Percentiles rank a stretch among this genome's conserved stretches.
These are phyloP conservation scores for Perizoma affinitatum DNA, from an alignment of 2,888 invertebrate species.

Conservation along the genomic window DNA sequence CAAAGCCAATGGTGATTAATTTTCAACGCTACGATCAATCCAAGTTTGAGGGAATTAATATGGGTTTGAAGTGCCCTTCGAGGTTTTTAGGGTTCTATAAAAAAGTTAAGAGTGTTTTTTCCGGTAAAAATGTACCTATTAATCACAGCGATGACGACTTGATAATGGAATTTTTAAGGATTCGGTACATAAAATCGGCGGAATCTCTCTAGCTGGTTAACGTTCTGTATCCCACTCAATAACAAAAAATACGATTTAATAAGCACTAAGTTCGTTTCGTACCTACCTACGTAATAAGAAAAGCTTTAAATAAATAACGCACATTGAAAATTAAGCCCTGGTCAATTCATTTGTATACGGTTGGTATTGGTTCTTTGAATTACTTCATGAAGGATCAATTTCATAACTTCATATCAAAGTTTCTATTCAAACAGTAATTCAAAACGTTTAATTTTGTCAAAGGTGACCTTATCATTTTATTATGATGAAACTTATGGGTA, in stretches of 20 bases:
- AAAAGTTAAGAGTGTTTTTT: conserved; percentile 10
- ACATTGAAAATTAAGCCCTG: neutral
- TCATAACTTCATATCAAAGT: conserved; percentile 42
- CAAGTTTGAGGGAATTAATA: conserved; percentile 50
- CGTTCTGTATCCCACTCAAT: neutral
- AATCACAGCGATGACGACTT: conserved; percentile 13
- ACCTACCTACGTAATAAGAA: neutral
- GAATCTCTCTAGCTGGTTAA: neutral
- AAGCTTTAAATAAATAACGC: neutral
- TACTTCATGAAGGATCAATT: conserved; percentile 47
- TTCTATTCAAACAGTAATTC: conserved; percentile 25
- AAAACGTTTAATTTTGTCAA: conserved; percentile 31
- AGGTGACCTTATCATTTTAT: conserved; percentile 30
- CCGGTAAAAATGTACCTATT: conserved; percentile 9
- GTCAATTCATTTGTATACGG: conserved; percentile 2
- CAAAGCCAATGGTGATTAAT: conserved; percentile 65
- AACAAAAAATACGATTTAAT: neutral
- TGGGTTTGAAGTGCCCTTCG: conserved; percentile 18
- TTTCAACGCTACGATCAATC: conserved; percentile 56
- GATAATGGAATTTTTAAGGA: conserved; percentile 14
- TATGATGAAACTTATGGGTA: conserved; percentile 19
- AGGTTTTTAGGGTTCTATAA: conserved; percentile 11
- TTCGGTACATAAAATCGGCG: neutral
- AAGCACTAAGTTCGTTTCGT: neutral
- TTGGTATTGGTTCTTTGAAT: conserved; percentile 44